A percentile compares a stretch with the other conserved stretches of the same genome.
Evolutionary conservation across 2,888 invertebrate genomes (phyloP).

Genomic region (Ophion ellenae): DNA sequence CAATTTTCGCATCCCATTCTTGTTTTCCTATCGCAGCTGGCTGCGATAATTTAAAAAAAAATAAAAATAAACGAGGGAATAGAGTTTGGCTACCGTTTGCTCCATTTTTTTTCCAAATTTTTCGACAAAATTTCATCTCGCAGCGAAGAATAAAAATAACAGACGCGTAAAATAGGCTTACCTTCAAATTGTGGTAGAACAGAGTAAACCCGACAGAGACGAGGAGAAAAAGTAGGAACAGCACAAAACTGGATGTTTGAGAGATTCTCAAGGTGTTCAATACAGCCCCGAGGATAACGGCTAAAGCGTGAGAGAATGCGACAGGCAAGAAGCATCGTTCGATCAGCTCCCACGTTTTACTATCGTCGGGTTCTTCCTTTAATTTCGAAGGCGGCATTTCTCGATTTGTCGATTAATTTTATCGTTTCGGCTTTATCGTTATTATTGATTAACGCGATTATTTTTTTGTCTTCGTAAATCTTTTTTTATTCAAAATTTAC

Average conservation of each 20-base stretch:
- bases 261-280: constrained; percentile 90
- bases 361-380: constrained; percentile 80
- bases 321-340: constrained; percentile 91
- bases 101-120: background rate
- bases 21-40: background rate
- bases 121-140: background rate
- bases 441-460: constrained; percentile 52
- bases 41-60: background rate
- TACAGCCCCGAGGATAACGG: constrained; percentile 89
- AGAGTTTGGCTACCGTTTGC: background rate
- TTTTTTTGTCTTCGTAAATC: constrained; percentile 27
- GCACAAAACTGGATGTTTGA: constrained; percentile 90
- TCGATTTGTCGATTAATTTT: constrained; percentile 28
- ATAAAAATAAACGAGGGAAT: background rate
- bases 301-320: constrained; percentile 92
- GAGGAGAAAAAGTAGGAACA: constrained; percentile 90
- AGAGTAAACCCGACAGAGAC: constrained; percentile 90
- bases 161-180: constrained; percentile 80
- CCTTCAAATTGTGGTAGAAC: constrained; percentile 94
- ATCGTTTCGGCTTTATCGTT: constrained; percentile 52
- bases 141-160: background rate
- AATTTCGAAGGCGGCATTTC: constrained; percentile 73
- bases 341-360: constrained; percentile 86
- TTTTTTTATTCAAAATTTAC: constrained; percentile 45
- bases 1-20: background rate